A percentile compares a stretch with the other conserved stretches of the same genome.
Conservation (phyloP, 1,140 invertebrate genomes). For the Lanistes nyassanus region DNA sequence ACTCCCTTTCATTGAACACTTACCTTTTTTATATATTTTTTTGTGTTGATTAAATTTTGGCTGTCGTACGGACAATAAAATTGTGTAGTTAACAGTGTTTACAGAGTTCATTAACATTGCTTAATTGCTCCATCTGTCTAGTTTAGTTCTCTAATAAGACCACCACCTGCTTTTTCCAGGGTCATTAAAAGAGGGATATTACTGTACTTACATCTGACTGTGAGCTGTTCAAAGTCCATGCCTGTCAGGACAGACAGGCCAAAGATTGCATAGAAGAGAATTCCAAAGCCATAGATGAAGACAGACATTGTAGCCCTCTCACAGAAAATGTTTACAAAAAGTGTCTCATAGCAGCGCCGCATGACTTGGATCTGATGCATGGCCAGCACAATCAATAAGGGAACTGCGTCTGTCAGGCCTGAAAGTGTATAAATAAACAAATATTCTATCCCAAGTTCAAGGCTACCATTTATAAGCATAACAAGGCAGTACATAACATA, state of each 20-base stretch:
- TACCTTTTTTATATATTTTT: no score
- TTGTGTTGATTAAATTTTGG: no score
- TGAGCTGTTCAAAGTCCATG: constrained; percentile 2
- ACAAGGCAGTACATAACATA: not conserved
- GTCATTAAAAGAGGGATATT: no score
- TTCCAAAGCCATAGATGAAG: constrained; percentile 10
- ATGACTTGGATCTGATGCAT: constrained; percentile 22
- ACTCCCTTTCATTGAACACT: no score
- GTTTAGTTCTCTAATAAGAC: no score
- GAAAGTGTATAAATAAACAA: not conserved
- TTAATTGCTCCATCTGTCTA: no score
- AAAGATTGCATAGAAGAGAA: constrained; percentile 14
- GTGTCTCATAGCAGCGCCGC: constrained; percentile 27
- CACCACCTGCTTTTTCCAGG: no score
- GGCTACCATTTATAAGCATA: not conserved
- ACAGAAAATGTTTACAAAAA: constrained; percentile 19
- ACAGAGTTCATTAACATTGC: no score
- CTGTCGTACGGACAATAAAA: no score
- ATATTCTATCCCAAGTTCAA: not conserved
- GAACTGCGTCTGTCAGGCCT: not conserved
- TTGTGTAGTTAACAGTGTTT: no score
- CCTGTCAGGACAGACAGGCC: not conserved
- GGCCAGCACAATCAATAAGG: constrained; percentile 17
- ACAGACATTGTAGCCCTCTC: constrained; percentile 7
- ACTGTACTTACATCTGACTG: not conserved